phyloP scores from a whole-genome alignment of 2,888 invertebrate genomes.

The Lasioglossum pauxillum region DNA sequence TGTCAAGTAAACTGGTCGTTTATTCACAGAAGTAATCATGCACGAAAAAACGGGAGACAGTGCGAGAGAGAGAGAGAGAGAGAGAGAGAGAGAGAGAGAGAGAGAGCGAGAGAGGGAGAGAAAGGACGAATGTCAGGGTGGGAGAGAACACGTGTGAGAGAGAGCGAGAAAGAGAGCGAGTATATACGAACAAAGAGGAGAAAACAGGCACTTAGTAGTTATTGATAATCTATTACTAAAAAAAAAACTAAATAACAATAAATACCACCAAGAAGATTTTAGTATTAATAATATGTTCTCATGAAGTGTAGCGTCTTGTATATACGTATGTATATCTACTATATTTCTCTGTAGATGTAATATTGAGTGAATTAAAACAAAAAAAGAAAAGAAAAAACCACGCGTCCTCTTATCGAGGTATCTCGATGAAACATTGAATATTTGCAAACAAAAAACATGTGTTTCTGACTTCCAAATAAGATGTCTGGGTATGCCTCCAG shows the following conservation, averaged over 20 bases:
- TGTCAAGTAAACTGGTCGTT: conserved; percentile 39
- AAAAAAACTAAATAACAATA: conserved; percentile 74
- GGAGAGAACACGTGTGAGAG: conserved; percentile 44
- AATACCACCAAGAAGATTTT: conserved; percentile 79
- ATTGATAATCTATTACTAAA: conserved; percentile 73
- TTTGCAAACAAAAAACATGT: conserved; percentile 40
- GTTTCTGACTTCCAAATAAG: conserved; percentile 37
- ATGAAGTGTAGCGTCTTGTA: conserved; percentile 84
- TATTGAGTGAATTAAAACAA: conserved; percentile 63
- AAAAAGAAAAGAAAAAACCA: conserved; percentile 21
- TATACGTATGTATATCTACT: conserved; percentile 81
- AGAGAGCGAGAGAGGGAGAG: conserved; percentile 45
- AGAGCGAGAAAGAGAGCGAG: conserved; percentile 33
- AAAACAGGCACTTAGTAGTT: conserved; percentile 70
- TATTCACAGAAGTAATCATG: conserved; percentile 58
- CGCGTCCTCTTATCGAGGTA: conserved; percentile 70
- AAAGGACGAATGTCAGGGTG: conserved; percentile 43
- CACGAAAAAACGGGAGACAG: conserved; percentile 37
- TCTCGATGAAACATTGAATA: conserved; percentile 68
- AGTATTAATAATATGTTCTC: conserved; percentile 83
- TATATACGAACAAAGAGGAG: conserved; percentile 47
- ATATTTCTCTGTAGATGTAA: conserved; percentile 81
- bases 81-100: conserved; percentile 43
- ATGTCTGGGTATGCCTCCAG: conserved; percentile 3
- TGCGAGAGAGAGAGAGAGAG: conserved; percentile 48